Percentiles rank a stretch among this genome's conserved stretches.
Conservation (phyloP, 2,113 vertebrate genomes). For the Trachemys scripta region DNA sequence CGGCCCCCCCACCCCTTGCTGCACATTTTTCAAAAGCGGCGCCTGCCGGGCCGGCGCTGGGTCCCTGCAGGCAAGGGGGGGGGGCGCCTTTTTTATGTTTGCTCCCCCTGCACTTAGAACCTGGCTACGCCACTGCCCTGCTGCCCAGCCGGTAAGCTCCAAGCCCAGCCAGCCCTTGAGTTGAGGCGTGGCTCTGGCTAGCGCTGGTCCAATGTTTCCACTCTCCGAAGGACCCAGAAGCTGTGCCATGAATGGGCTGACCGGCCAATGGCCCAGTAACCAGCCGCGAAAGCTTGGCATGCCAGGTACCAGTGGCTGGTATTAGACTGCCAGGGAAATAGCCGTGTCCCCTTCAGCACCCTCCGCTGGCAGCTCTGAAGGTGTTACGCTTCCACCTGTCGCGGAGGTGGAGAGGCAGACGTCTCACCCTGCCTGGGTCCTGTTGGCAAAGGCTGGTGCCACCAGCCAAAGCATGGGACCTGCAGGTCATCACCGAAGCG, state of each 20-base stretch:
- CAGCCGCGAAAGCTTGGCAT: not conserved
- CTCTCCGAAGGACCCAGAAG: too few relatives aligned
- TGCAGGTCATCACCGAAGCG: too few relatives aligned
- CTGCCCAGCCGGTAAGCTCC: not conserved
- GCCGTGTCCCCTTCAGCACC: not conserved
- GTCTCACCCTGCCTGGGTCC: not conserved
- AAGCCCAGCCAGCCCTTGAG: not conserved
- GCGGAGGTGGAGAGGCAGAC: not conserved
- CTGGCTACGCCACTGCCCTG: not conserved
- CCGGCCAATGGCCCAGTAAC: too few relatives aligned
- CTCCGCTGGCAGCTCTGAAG: not conserved
- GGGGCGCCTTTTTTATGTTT: too few relatives aligned
- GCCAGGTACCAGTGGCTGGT: not conserved
- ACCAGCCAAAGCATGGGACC: not conserved
- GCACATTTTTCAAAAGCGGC: too few relatives aligned
- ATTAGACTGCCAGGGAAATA: not conserved
- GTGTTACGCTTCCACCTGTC: not conserved
- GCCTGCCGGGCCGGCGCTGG: too few relatives aligned
- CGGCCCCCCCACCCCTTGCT: too few relatives aligned
- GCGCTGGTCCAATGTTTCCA: too few relatives aligned
- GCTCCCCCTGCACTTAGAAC: too few relatives aligned
- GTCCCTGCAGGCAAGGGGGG: too few relatives aligned
- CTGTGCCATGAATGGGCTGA: too few relatives aligned
- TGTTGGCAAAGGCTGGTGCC: not conserved
- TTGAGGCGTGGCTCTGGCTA: too few relatives aligned